Percentiles rank a stretch among this genome's conserved stretches.
Conservation (phyloP, 2,797 vertebrate species). For the Vireo griseus region DNA sequence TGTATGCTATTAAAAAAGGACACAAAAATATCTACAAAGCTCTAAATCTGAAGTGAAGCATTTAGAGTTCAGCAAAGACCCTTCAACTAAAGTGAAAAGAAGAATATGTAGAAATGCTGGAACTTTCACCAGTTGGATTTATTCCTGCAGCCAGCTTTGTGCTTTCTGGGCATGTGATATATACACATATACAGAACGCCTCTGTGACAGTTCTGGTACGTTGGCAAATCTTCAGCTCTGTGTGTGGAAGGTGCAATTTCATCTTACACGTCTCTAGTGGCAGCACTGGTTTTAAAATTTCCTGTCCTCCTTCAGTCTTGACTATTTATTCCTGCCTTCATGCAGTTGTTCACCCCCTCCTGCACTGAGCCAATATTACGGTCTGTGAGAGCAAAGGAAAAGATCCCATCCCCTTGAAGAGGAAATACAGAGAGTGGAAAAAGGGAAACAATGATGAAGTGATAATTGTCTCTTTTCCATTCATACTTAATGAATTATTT, state of each 20-base stretch:
- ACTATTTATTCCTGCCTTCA: background rate
- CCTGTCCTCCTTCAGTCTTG: background rate
- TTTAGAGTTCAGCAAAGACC: background rate
- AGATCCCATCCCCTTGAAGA: background rate
- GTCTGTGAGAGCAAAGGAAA: background rate
- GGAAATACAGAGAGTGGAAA: background rate
- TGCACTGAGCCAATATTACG: rapidly evolving
- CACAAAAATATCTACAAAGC: background rate
- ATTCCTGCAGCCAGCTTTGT: background rate
- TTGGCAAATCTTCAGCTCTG: background rate
- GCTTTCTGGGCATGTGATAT: background rate
- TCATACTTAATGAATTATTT: background rate
- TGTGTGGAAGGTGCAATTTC: background rate
- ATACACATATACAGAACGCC: background rate
- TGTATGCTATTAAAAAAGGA: background rate
- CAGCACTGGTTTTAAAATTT: background rate
- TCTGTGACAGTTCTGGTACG: rapidly evolving
- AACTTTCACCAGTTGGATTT: background rate
- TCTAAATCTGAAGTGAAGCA: background rate
- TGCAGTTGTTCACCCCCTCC: background rate
- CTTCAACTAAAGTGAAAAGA: background rate
- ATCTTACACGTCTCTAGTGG: background rate
- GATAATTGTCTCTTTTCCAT: background rate
- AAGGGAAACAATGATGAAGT: background rate
- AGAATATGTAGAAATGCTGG: background rate